Conservation (phyloP, 1,140 invertebrate species). For the Drosophila miranda region DNA sequence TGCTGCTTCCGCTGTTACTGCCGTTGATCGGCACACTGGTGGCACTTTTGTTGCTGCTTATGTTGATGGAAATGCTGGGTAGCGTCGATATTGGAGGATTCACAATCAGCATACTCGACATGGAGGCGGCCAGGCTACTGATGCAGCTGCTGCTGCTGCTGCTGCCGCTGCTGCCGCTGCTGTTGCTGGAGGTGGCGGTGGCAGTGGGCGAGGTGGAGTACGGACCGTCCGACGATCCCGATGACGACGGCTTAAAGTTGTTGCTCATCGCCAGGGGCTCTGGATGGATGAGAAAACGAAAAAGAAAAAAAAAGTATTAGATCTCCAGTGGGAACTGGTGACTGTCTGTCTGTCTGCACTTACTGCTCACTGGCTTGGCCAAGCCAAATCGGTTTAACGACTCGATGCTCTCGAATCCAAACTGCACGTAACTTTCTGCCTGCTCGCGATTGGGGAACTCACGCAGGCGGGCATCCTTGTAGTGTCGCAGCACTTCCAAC, state of each 20-base stretch:
- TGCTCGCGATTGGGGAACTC: conserved; percentile 87
- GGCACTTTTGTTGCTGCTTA: neutral
- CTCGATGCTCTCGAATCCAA: conserved; percentile 83
- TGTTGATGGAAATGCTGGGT: conserved; percentile 6
- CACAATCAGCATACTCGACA: conserved; percentile 22
- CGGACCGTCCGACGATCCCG: conserved; percentile 17
- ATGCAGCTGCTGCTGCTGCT: neutral
- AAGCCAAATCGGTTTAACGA: conserved; percentile 55
- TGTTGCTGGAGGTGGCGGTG: conserved; percentile 14
- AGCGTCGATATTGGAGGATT: conserved; percentile 13
- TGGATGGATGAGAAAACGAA: neutral
- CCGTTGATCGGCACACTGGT: conserved; percentile 1
- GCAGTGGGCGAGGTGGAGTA: conserved; percentile 22
- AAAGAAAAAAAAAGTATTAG: neutral
- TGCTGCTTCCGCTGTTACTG: neutral
- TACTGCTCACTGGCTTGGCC: conserved; percentile 47
- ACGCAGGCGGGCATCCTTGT: conserved; percentile 90
- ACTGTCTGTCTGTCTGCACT: conserved; percentile 25
- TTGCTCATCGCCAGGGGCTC: conserved; percentile 36
- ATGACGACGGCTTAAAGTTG: conserved; percentile 16
- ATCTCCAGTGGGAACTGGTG: neutral
- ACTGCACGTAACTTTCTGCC: conserved; percentile 87
- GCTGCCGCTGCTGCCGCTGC: neutral
- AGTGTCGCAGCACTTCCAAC: conserved; percentile 87
- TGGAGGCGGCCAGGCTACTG: conserved; percentile 4